Percentiles rank a stretch among this genome's conserved stretches.
phyloP scores from a whole-genome alignment of 2,113 vertebrate species.

The Patagioenas fasciata region DNA sequence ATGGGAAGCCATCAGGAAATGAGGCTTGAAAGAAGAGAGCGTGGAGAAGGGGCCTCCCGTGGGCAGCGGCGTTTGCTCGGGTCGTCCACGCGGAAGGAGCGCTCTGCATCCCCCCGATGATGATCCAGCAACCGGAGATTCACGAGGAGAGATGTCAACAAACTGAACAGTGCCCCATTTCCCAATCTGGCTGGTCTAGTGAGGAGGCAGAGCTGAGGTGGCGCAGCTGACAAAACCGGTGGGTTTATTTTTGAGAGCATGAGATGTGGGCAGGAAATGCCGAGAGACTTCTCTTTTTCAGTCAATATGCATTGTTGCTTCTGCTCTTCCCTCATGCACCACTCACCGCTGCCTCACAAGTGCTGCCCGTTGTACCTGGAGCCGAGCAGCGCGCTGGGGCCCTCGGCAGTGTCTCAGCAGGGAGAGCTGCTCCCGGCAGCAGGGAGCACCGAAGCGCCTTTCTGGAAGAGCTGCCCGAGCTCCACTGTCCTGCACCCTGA shows the following conservation, averaged over 20 bases:
- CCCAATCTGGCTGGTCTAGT: background rate
- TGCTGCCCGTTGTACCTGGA: rapidly evolving
- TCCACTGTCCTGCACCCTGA: rapidly evolving
- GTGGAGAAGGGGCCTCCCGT: rapidly evolving
- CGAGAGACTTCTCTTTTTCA: slow-evolving; percentile 22
- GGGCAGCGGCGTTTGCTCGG: rapidly evolving
- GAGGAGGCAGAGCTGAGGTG: too few relatives aligned
- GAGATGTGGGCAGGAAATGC: slow-evolving; percentile 11
- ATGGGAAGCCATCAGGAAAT: background rate
- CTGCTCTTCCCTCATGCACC: background rate
- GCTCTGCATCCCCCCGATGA: too few relatives aligned
- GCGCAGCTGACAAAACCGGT: background rate
- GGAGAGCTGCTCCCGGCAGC: background rate
- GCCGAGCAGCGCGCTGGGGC: rapidly evolving
- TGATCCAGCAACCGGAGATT: background rate
- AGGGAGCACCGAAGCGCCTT: background rate
- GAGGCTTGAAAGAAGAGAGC: background rate
- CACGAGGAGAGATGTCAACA: rapidly evolving
- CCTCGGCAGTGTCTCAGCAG: background rate
- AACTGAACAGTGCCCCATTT: rapidly evolving
- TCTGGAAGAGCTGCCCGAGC: background rate
- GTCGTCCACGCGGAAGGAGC: rapidly evolving
- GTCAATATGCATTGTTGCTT: background rate
- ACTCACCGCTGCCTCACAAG: background rate
- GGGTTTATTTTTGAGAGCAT: background rate